Evolutionary conservation across 2,888 invertebrate species (phyloP), one percentile per base, ranked within the genome.

Genomic region (Hydrotaea cyrtoneurina): DNA sequence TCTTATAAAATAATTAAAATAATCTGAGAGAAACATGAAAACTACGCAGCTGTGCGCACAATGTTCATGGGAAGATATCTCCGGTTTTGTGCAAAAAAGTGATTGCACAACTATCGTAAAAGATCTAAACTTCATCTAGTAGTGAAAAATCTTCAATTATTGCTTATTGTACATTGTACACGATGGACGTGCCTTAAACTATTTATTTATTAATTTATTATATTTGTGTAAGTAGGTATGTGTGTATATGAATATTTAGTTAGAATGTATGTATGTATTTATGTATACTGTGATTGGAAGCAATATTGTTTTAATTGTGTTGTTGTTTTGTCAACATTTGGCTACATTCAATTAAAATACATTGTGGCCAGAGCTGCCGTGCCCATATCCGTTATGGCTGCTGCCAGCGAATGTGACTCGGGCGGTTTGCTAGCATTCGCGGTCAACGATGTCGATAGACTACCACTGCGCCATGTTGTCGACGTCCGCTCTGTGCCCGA

Each of bases 401-500:
- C 90, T 8, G 90, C 91, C 53, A 78, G 78, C 10, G 66, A 69
- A 69, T 53, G 82, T 13, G 86, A 80, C 55, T 79, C 80, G 73
- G 86, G 78, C 7, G 75, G 19, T 39, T 80, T 82, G 57, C n/a
- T 78, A 31, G 31, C 31, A 17, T 72, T 36, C 0, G 64, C 55
- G 2, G 69, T 89, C 1, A 87, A 72, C 17, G 89, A 89, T 15
- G 89, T 88, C 57, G 89, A 90, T 26, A 59, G 4, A 15, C 59
- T 59, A 2, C 59, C 88, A 78, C 89, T 89, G 46, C 91, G 89
- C 89, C 90, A 90, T 0, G 83, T 87, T 86, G 53, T 77, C 39
- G 88, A 89, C 1, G 90, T 88, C 2, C 90, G 90, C 2, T 91
- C 91, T 15, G 90, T 90, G 69, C 91, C 89, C 43, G 90, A 91